These are phyloP conservation scores for Macropis europaea DNA, from an alignment of 2,888 invertebrate genomes.

Conservation along the genomic window DNA sequence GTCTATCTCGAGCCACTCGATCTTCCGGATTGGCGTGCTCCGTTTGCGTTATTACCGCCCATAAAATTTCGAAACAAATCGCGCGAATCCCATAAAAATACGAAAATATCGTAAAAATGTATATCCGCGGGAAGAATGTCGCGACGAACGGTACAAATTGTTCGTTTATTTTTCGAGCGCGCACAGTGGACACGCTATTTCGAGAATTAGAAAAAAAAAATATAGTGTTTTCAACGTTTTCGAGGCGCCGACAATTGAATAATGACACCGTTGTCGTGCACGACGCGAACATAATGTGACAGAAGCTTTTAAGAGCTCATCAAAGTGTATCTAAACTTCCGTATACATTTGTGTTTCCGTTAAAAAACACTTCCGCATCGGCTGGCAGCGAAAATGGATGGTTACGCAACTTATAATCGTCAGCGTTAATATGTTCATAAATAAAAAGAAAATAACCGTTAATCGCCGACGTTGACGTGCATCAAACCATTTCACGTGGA, in stretches of 20 bases:
- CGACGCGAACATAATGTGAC: too few species aligned
- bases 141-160: too few species aligned
- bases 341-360: too few species aligned
- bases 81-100: slow-evolving; percentile 7
- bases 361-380: too few species aligned
- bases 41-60: slow-evolving; percentile 27
- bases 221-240: too few species aligned
- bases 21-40: slow-evolving; percentile 8
- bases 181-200: too few species aligned
- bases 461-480: slow-evolving; percentile 4
- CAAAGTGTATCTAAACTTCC: too few species aligned
- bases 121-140: neutral
- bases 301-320: too few species aligned
- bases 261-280: too few species aligned
- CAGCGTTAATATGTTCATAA: slow-evolving; percentile 11
- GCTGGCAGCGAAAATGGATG: neutral
- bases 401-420: neutral
- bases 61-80: slow-evolving; percentile 17
- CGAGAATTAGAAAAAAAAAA: too few species aligned
- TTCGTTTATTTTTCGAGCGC: too few species aligned
- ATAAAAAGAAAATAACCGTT: slow-evolving; percentile 13
- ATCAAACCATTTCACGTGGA: neutral
- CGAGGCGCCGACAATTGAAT: too few species aligned
- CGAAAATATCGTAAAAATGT: neutral
- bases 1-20: neutral